phyloP scores from a whole-genome alignment of 2,888 invertebrate species.

The Melanchra persicariae region DNA sequence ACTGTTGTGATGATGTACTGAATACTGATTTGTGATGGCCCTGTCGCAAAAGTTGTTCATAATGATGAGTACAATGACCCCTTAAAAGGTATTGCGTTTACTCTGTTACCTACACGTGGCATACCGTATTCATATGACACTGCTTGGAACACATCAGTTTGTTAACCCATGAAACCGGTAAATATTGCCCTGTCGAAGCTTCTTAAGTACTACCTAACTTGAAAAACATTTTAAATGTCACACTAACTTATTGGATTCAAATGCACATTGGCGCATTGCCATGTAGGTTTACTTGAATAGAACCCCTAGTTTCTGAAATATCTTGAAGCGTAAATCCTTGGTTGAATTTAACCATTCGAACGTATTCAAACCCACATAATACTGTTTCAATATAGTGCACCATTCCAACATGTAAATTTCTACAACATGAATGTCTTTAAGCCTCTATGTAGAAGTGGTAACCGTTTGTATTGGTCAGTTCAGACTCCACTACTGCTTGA shows the following conservation, averaged over 20 bases:
- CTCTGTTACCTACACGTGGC: no score
- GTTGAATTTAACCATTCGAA: constrained; percentile 5
- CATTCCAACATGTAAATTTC: constrained; percentile 8
- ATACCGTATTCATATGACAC: no score
- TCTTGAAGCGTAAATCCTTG: not conserved
- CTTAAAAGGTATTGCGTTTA: no score
- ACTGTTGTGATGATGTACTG: no score
- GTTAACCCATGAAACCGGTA: not conserved
- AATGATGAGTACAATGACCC: no score
- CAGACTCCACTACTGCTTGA: not conserved
- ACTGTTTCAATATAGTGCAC: not conserved
- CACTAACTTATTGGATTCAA: not conserved
- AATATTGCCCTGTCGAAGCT: no score
- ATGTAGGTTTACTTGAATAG: not conserved
- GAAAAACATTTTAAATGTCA: not conserved
- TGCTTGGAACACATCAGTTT: no score
- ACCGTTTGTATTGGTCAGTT: not conserved
- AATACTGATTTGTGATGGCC: no score
- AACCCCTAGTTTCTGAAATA: constrained; percentile 12
- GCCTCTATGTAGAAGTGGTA: not conserved
- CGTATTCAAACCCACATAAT: not conserved
- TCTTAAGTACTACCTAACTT: not conserved
- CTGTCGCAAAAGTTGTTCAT: no score
- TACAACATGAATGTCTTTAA: not conserved
- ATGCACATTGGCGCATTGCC: not conserved